Evolutionary conservation across 2,797 vertebrate genomes (phyloP).

Genomic region (Passerculus sandwichensis): DNA sequence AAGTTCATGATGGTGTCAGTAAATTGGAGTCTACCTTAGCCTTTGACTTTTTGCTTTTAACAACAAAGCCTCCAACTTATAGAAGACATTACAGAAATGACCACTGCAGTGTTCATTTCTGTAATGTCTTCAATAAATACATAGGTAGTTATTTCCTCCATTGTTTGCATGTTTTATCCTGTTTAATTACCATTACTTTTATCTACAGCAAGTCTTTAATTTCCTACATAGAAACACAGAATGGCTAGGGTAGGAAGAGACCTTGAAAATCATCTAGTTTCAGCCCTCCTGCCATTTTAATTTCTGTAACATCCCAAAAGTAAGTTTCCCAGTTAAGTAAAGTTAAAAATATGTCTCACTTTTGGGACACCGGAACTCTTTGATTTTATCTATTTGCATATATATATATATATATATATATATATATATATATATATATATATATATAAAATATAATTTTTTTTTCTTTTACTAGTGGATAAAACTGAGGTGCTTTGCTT

Average conservation of each 20-base stretch:
- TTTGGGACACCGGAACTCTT: neutral
- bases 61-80: neutral
- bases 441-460: too few relatives aligned
- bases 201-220: neutral
- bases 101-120: neutral
- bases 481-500: neutral
- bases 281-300: neutral
- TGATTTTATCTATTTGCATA: neutral
- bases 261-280: neutral
- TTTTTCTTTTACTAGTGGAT: neutral
- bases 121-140: neutral
- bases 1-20: neutral
- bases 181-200: neutral
- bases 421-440: too few relatives aligned
- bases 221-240: neutral
- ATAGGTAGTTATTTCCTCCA: neutral
- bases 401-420: too few relatives aligned
- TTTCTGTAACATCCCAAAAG: neutral
- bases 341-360: neutral
- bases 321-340: neutral
- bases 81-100: neutral
- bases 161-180: neutral
- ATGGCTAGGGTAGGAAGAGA: neutral
- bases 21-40: neutral
- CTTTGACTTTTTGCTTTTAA: neutral